Base-by-base conservation (phyloP, 1,140 invertebrate species). In the Rhagoletis pomonella region DNA sequence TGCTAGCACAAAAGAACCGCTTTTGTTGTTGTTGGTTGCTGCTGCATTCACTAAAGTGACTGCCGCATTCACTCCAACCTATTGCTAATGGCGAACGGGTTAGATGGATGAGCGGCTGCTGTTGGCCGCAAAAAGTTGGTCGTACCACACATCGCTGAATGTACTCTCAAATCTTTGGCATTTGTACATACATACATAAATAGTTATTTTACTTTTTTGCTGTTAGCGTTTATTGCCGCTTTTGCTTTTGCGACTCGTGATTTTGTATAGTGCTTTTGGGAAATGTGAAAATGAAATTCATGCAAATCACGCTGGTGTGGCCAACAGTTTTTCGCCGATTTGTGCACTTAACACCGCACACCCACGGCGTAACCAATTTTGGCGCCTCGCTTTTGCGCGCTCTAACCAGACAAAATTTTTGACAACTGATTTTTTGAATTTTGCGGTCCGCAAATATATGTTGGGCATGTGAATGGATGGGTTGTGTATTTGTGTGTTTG, bases 61-160 rank as follows among this genome's bases (percentile, higher is more conserved):
- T 39, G 29, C 64, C 19, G 39, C 29, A 29, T 7, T 4, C 19
- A 17, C 64, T 55, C n/a, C 73, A 47, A 81, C 73, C 73, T 29
- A 81, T 55, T 55, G 73, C 73, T 81, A 47, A 14, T 81, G 73
- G 73, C 73, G 19, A 81, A 81, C 47, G 73, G 44, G 73, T 73
- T 73, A 47, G n/a, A 29, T 44, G 67, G 67, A 42, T n/a, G 47
- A n/a, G 4, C 29, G n/a, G n/a, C 73, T 47, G 73, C 17, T 81
- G 73, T 47, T 55, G 47, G 73, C n/a, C 6, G 73, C 73, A 19
- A 10, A 58, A 81, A 81, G 10, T 55, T 81, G 10, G 29, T 73
- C n/a, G 60, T 62, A 62, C 29, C 29, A 29, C 29, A 29, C 60
- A 55, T 55, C 50, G 50, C 64, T 67, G 29, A 9, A 44, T 29